A percentile compares a stretch with the other conserved stretches of the same genome.
Conservation (phyloP, 2,113 vertebrate genomes). For the Callopanchax toddi region DNA sequence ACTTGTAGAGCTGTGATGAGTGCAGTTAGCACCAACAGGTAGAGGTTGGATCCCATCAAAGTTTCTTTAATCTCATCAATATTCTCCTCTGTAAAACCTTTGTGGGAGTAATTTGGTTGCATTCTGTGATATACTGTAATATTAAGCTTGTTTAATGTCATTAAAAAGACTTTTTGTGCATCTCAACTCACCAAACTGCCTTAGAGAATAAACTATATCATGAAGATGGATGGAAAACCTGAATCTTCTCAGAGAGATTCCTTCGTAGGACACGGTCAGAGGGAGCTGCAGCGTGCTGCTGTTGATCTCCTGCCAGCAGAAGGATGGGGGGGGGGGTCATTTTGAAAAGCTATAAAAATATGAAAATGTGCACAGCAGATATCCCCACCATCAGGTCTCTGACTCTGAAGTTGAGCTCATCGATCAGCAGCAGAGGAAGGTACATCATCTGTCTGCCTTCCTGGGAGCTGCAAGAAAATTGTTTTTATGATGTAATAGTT, state of each 20-base stretch:
- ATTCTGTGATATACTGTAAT: too few species aligned
- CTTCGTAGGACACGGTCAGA: conserved; percentile 91
- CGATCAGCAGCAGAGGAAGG: conserved; percentile 95
- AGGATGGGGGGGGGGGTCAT: too few species aligned
- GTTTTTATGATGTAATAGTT: too few species aligned
- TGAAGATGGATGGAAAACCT: conserved; percentile 97
- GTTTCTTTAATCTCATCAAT: conserved; percentile 96
- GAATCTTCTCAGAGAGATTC: conserved; percentile 90
- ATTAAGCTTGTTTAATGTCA: background rate
- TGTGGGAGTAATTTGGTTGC: too few species aligned
- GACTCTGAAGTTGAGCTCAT: conserved; percentile 92
- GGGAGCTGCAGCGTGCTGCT: conserved; percentile 86
- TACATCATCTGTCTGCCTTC: conserved; percentile 90
- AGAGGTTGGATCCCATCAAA: conserved; percentile 92
- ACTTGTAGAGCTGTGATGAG: conserved; percentile 94
- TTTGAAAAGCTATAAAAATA: too few species aligned
- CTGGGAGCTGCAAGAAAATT: conserved; percentile 82
- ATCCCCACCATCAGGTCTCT: conserved; percentile 91
- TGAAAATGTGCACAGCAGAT: background rate
- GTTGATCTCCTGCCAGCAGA: conserved; percentile 86
- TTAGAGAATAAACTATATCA: conserved; percentile 91
- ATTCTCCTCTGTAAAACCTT: conserved; percentile 96
- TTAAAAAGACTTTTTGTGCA: background rate
- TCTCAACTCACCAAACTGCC: conserved; percentile 88
- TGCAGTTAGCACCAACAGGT: conserved; percentile 90